Evolutionary conservation across 64 coral and sea anemone species (phyloP).

Genomic region (Catalaphyllia jardinei): DNA sequence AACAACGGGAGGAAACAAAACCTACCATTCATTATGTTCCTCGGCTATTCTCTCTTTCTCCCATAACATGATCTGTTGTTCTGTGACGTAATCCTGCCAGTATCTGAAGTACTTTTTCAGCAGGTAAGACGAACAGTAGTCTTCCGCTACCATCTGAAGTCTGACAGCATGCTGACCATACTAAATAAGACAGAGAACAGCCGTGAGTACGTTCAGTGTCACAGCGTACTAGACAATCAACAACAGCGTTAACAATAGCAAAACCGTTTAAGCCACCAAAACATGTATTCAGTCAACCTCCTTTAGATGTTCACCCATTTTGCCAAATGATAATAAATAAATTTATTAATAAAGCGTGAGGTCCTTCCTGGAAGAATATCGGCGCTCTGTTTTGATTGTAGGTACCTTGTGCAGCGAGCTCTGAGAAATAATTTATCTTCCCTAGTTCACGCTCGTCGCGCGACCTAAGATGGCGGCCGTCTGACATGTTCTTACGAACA

Average conservation of each 20-base stretch:
- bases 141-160: conserved; percentile 76
- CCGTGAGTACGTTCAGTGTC: not conserved
- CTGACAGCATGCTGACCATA: conserved; percentile 86
- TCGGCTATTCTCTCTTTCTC: conserved; percentile 89
- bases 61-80: conserved; percentile 93
- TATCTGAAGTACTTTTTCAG: conserved; percentile 79
- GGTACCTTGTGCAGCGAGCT: too few relatives aligned
- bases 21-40: conserved; percentile 81
- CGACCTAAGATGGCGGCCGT: too few relatives aligned
- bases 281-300: too few relatives aligned
- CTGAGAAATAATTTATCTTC: too few relatives aligned
- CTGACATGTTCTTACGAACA: too few relatives aligned
- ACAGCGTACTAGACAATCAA: not conserved
- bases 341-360: too few relatives aligned
- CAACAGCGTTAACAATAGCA: too few relatives aligned
- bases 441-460: too few relatives aligned
- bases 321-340: too few relatives aligned
- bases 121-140: conserved; percentile 73
- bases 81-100: conserved; percentile 90
- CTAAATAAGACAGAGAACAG: conserved; percentile 24
- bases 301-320: too few relatives aligned
- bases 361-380: too few relatives aligned
- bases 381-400: too few relatives aligned
- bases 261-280: not conserved
- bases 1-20: not conserved